Percentiles rank a stretch among this genome's conserved stretches.
Conservation (phyloP, 2,888 invertebrate genomes). For the Parascotia fuliginaria region DNA sequence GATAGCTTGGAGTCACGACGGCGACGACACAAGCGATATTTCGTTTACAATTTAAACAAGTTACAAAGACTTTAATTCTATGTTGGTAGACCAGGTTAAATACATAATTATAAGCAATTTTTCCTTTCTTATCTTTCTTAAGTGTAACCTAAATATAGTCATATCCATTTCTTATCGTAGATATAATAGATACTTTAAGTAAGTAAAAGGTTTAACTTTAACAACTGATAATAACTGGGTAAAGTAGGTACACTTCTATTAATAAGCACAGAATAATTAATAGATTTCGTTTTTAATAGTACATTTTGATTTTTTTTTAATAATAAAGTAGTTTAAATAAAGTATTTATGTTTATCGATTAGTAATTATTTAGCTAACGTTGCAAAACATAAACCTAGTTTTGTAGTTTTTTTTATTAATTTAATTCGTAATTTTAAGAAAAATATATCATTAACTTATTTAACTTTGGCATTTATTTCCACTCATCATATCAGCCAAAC, state of each 20-base stretch:
- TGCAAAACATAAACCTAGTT: no score
- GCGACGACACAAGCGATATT: neutral
- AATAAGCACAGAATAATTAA: no score
- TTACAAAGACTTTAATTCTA: neutral
- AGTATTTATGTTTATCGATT: no score
- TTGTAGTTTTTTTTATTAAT: no score
- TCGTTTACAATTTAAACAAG: neutral
- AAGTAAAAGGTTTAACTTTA: constrained; percentile 22
- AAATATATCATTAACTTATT: no score
- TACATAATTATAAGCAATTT: constrained; percentile 23
- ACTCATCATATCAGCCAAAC: no score
- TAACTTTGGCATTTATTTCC: no score
- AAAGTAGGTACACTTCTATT: neutral
- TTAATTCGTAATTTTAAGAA: no score
- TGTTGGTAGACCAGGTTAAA: constrained; percentile 12
- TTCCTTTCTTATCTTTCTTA: constrained; percentile 24
- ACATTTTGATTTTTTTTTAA: no score
- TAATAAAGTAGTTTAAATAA: no score
- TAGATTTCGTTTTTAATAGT: no score
- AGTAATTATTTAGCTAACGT: no score
- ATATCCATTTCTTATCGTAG: constrained; percentile 32
- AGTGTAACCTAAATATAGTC: constrained; percentile 12
- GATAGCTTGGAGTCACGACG: neutral
- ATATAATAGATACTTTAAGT: constrained; percentile 4
- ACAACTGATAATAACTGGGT: constrained; percentile 27